phyloP scores from a whole-genome alignment of 1,140 invertebrate species.

The Zaprionus inermis region DNA sequence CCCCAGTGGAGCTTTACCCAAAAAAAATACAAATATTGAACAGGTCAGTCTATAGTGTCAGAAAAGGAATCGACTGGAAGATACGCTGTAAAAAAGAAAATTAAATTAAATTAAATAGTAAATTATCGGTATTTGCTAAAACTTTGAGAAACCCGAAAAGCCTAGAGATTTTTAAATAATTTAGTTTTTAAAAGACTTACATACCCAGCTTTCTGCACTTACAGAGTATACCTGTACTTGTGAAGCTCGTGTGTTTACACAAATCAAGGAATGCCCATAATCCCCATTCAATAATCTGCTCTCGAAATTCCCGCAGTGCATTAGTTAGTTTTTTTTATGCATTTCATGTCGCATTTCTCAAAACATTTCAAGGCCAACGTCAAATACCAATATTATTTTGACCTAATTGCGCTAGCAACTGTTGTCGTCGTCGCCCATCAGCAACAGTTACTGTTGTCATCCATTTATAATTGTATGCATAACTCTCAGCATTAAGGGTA shows the following conservation, averaged over 20 bases:
- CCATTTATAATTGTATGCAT: slow-evolving; percentile 52
- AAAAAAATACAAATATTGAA: background rate
- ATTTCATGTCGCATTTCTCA: slow-evolving; percentile 66
- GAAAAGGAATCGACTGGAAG: background rate
- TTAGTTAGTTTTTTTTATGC: slow-evolving; percentile 46
- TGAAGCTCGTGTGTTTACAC: slow-evolving; percentile 6
- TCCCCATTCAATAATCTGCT: background rate
- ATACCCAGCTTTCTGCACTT: background rate
- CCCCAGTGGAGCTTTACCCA: background rate
- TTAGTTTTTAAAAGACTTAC: background rate
- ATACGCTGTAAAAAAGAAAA: background rate
- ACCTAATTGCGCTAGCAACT: slow-evolving; percentile 60
- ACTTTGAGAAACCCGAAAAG: background rate
- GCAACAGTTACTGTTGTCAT: slow-evolving; percentile 14
- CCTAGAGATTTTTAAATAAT: too few relatives aligned
- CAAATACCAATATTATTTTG: slow-evolving; percentile 52
- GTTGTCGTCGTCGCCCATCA: slow-evolving; percentile 19
- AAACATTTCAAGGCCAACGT: slow-evolving; percentile 59
- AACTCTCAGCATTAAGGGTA: slow-evolving; percentile 62
- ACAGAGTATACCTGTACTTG: background rate
- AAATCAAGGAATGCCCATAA: slow-evolving; percentile 31
- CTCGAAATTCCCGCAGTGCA: background rate
- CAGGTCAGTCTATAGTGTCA: background rate
- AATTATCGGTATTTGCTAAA: too few relatives aligned
- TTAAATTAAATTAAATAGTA: too few relatives aligned